Base-by-base conservation (phyloP, 2,113 vertebrate genomes). In the Gorsachius goisagi region DNA sequence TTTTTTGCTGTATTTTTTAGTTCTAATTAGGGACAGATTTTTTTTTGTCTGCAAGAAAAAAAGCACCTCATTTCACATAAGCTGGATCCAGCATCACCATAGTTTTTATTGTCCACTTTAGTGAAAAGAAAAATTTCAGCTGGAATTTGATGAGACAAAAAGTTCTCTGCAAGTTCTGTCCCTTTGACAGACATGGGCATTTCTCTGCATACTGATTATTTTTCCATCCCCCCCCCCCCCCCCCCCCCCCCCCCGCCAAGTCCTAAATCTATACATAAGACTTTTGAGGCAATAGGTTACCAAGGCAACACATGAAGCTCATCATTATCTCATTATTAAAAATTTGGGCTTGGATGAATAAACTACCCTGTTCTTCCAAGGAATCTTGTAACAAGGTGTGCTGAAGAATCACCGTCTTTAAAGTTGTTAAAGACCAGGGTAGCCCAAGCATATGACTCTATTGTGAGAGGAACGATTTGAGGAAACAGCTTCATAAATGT, bases 261-360 rank as follows among this genome's bases (percentile, higher is more conserved):
- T 74, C 44, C 71, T 90, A 86, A 66, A 77, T 41, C n/a, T 50
- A 66, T 62, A 35, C 39, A 23, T 72, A 71, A 88, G 45, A 90
- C 27, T 85, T 76, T 37, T 56, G 45, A 85, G n/a, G 63, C 35
- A 92, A 32, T 12, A 79, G 22, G 58, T 88, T 93, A 93, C 85
- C 82, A 66, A 68, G 78, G 69, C 37, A 96, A 95, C 66, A 49
- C 69, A 39, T 6, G 9, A 35, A 85, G 66, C 21, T 88, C 35
- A 56, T 73, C 33, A 64, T 83, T 68, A 76, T 72, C 13, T 60
- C 55, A 53, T 35, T 80, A 71, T 23, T 15, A 59, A 73, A 93
- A 79, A 35, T 30, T 62, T 69, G 7, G 66, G 62, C 93, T 73
- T 71, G n/a, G 47, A 53, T 30, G 0, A 93, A 92, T 18, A 81